Evolutionary conservation across 2,797 vertebrate genomes (phyloP).

Genomic region (Pseudotriccus pelzelni): DNA sequence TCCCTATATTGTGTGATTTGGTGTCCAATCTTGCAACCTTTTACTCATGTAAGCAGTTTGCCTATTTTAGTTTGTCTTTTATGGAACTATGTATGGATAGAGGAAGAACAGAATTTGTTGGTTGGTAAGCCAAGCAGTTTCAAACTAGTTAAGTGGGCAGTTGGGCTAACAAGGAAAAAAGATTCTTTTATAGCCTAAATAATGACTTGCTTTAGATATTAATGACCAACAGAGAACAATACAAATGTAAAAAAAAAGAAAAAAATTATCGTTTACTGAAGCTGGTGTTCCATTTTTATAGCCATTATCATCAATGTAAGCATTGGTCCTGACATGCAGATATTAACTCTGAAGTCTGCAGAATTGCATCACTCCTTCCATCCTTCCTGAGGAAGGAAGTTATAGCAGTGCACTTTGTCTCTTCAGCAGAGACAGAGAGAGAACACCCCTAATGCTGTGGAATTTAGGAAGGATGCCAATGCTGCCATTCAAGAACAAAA

Average conservation of each 20-base stretch:
- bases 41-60: not conserved
- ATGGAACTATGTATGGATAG: not conserved
- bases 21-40: not conserved
- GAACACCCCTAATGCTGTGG: not conserved
- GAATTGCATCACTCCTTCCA: not conserved
- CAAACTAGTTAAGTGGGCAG: not conserved
- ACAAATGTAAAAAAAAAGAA: not conserved
- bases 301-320: not conserved
- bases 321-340: not conserved
- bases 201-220: not conserved
- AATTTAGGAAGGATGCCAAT: not conserved
- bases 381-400: not conserved
- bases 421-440: not conserved
- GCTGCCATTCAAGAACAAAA: not conserved
- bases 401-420: not conserved
- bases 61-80: not conserved
- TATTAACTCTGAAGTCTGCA: not conserved
- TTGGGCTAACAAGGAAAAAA: not conserved
- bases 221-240: fast-evolving
- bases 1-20: fast-evolving
- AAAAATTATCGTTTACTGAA: not conserved
- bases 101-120: not conserved
- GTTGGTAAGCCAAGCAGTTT: not conserved
- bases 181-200: not conserved
- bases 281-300: not conserved